These are phyloP conservation scores for Thelaira solivaga DNA, from an alignment of 2,888 invertebrate genomes.

Conservation along the genomic window DNA sequence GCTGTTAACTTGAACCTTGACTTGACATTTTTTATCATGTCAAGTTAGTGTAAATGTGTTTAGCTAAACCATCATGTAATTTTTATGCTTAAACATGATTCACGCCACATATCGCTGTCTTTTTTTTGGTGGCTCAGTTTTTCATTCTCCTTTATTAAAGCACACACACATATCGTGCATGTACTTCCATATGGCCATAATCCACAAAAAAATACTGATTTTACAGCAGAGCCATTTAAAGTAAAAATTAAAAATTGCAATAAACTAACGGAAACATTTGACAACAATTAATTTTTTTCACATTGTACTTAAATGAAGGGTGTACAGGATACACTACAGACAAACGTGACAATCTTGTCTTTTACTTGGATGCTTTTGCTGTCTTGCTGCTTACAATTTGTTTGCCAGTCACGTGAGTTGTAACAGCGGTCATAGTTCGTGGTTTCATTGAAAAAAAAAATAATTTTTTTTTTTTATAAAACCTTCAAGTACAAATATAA, in stretches of 20 bases:
- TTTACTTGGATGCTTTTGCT: not conserved
- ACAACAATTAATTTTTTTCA: no score
- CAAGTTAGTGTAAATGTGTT: slow-evolving; percentile 18
- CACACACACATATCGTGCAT: no score
- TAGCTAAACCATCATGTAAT: not conserved
- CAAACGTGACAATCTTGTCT: not conserved
- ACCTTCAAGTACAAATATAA: no score
- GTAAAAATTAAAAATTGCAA: no score
- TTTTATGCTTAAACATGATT: not conserved
- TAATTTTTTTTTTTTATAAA: no score
- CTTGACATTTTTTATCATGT: slow-evolving; percentile 41
- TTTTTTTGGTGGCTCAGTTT: not conserved
- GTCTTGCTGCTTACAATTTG: slow-evolving; percentile 32
- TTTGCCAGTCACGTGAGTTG: slow-evolving; percentile 53
- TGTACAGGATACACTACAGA: not conserved
- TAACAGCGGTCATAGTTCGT: slow-evolving; percentile 58
- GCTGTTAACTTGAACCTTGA: slow-evolving; percentile 42
- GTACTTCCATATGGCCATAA: no score
- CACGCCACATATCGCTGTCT: no score
- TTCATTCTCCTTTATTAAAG: not conserved
- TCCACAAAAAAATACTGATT: no score
- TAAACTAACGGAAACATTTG: no score
- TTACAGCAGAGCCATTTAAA: no score
- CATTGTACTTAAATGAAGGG: not conserved
- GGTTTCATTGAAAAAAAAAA: slow-evolving; percentile 28